Percentiles rank a stretch among this genome's conserved stretches.
phyloP scores from a whole-genome alignment of 2,888 invertebrate genomes.

The Cryptocheilus praepositus region DNA sequence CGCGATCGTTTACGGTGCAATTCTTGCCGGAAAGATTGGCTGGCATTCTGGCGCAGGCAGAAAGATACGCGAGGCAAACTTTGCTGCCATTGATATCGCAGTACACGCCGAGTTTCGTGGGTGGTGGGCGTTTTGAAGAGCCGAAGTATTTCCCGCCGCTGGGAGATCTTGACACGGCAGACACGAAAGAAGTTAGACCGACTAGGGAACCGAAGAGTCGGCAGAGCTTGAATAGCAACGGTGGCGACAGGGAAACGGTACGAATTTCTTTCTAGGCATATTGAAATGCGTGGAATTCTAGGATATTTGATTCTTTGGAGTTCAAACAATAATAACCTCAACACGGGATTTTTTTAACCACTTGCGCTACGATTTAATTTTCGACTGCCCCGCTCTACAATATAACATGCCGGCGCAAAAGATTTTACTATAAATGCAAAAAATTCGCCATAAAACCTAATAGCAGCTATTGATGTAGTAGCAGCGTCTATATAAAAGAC shows the following conservation, averaged over 20 bases:
- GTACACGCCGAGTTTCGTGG: constrained; percentile 83
- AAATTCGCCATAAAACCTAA: too few species aligned
- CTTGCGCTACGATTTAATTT: too few species aligned
- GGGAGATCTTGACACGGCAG: constrained; percentile 58
- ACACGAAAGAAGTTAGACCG: constrained; percentile 2
- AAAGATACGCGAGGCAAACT: constrained; percentile 87
- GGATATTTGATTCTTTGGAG: too few species aligned
- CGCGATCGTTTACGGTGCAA: constrained; percentile 80
- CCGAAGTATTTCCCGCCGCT: constrained; percentile 81
- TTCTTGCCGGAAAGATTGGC: constrained; percentile 86
- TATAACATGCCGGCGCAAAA: too few species aligned
- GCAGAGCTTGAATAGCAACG: background rate
- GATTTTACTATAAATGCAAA: too few species aligned
- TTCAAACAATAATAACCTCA: too few species aligned
- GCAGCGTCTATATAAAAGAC: too few species aligned
- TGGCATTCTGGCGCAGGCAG: constrained; percentile 87
- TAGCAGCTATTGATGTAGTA: too few species aligned
- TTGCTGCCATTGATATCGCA: constrained; percentile 86
- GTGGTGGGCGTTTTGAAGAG: constrained; percentile 72
- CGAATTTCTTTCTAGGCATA: too few species aligned
- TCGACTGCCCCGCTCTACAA: too few species aligned
- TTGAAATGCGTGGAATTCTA: too few species aligned
- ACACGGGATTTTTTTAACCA: too few species aligned
- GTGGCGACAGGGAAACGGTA: background rate
- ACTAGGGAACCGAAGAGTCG: background rate